phyloP scores from a whole-genome alignment of 2,888 invertebrate species.

The Cybosia mesomella region DNA sequence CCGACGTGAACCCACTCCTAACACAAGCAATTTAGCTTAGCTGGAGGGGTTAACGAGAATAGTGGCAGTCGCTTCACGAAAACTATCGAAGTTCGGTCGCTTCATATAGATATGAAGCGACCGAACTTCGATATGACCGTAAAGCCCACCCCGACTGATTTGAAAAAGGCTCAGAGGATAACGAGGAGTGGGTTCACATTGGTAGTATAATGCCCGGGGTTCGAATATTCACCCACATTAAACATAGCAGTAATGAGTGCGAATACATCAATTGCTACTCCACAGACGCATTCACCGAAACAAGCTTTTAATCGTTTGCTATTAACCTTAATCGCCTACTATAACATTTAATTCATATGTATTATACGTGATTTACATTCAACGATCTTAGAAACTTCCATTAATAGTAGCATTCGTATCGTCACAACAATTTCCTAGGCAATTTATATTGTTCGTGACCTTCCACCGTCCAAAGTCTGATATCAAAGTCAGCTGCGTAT shows the following conservation, averaged over 20 bases:
- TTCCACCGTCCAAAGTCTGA: conserved; percentile 14
- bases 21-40: too few species aligned
- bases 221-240: background rate
- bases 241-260: background rate
- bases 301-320: background rate
- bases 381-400: background rate
- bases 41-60: too few species aligned
- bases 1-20: too few species aligned
- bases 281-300: background rate
- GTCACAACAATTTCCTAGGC: background rate
- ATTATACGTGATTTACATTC: background rate
- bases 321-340: background rate
- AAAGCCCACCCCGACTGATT: too few species aligned
- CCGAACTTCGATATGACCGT: too few species aligned
- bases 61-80: too few species aligned
- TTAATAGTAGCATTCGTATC: background rate
- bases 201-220: too few species aligned
- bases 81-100: too few species aligned
- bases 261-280: background rate
- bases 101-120: too few species aligned
- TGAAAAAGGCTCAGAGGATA: too few species aligned
- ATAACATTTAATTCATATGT: background rate
- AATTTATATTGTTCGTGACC: conserved; percentile 16
- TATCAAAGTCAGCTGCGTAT: conserved; percentile 1
- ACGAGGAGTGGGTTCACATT: too few species aligned